phyloP scores from a whole-genome alignment of 1,140 invertebrate species.

The Heterodera carotae region DNA sequence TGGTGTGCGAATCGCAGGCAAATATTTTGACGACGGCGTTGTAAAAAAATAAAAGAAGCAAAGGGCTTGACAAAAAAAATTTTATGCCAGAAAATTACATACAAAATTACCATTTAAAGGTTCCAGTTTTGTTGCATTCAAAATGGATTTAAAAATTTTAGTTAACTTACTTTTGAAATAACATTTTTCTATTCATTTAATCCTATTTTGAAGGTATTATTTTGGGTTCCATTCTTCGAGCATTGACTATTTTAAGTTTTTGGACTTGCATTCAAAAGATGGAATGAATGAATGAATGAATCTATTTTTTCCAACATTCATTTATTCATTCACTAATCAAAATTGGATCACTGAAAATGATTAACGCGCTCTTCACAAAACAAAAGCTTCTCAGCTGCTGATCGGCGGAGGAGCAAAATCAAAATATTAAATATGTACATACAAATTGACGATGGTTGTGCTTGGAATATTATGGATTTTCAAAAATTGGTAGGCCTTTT shows the following conservation, averaged over 20 bases:
- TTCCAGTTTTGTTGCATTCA: too few relatives aligned
- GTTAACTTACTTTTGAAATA: too few relatives aligned
- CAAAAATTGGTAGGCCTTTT: background rate
- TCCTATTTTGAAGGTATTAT: too few relatives aligned
- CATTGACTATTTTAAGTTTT: too few relatives aligned
- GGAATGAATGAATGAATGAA: background rate
- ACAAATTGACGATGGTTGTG: too few relatives aligned
- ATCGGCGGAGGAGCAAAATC: background rate
- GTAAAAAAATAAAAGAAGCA: background rate
- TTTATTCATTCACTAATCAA: background rate
- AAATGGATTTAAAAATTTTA: too few relatives aligned
- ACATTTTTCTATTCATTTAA: too few relatives aligned
- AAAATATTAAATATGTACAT: background rate
- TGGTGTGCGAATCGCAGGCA: background rate
- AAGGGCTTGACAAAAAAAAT: too few relatives aligned
- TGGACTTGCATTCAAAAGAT: background rate
- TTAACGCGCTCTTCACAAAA: background rate
- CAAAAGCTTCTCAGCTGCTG: background rate
- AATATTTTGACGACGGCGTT: background rate
- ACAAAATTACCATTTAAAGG: too few relatives aligned
- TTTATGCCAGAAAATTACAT: too few relatives aligned
- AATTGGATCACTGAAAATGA: background rate
- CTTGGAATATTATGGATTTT: constrained; percentile 6
- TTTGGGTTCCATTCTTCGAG: too few relatives aligned
- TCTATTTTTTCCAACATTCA: too few relatives aligned